Evolutionary conservation across 2,797 vertebrate species (phyloP).

Genomic region (Streptopelia turtur): DNA sequence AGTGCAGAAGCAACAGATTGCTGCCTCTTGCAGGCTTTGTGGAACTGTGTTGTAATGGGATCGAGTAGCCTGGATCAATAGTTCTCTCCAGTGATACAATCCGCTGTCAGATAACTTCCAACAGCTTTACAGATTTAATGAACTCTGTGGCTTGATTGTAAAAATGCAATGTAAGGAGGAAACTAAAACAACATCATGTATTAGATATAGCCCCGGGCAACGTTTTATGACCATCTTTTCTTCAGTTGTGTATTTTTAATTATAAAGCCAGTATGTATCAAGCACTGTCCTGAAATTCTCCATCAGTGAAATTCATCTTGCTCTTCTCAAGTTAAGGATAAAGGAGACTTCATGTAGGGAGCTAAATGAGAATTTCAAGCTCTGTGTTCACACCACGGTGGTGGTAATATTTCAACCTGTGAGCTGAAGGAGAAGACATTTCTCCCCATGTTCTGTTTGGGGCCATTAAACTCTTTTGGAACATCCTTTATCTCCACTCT

Average conservation of each 20-base stretch:
- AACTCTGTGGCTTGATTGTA: slow-evolving; percentile 64
- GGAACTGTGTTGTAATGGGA: slow-evolving; percentile 70
- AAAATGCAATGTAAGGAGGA: slow-evolving; percentile 69
- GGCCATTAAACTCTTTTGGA: background rate
- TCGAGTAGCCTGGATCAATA: slow-evolving; percentile 65
- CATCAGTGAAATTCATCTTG: slow-evolving; percentile 56
- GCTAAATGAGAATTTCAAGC: slow-evolving; percentile 57
- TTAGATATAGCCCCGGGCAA: slow-evolving; percentile 56
- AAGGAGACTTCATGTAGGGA: slow-evolving; percentile 58
- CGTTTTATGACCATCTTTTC: slow-evolving; percentile 52
- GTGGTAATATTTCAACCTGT: slow-evolving; percentile 19
- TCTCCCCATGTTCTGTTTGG: background rate
- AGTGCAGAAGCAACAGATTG: slow-evolving; percentile 75
- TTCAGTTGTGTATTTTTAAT: slow-evolving; percentile 68
- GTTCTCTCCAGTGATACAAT: slow-evolving; percentile 67
- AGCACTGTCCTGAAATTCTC: slow-evolving; percentile 53
- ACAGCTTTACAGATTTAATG: slow-evolving; percentile 71
- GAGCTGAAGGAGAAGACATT: slow-evolving; percentile 29
- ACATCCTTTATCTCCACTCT: background rate
- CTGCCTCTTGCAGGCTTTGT: slow-evolving; percentile 63
- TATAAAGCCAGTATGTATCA: slow-evolving; percentile 67
- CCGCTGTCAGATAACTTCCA: slow-evolving; percentile 61
- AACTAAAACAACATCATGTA: slow-evolving; percentile 64
- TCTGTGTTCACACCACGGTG: background rate
- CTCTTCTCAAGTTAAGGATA: slow-evolving; percentile 52